Evolutionary conservation across 1,140 invertebrate genomes (phyloP).

Genomic region (Euwallacea similis): DNA sequence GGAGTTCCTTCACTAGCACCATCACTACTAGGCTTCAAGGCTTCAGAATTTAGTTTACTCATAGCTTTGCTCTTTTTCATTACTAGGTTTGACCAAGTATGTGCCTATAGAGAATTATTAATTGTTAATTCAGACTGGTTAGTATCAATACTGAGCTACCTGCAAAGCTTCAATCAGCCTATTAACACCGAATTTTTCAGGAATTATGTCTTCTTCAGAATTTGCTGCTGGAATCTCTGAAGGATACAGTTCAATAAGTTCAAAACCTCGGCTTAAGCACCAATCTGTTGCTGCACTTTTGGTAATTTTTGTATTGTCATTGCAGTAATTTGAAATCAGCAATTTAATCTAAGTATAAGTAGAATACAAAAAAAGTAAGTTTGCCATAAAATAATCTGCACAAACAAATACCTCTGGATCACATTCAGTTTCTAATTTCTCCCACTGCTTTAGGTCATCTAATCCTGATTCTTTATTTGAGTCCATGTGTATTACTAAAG

Average conservation of each 20-base stretch:
- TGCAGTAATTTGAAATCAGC: constrained; percentile 51
- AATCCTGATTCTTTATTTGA: constrained; percentile 49
- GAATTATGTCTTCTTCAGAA: constrained; percentile 63
- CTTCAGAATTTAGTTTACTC: too few species aligned
- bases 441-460: constrained; percentile 50
- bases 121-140: too few species aligned
- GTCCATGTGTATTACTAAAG: constrained; percentile 53
- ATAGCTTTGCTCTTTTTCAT: constrained; percentile 62
- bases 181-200: constrained; percentile 68
- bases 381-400: constrained; percentile 14
- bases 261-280: constrained; percentile 61
- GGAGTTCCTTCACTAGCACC: too few species aligned
- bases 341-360: constrained; percentile 39
- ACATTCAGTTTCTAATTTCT: constrained; percentile 46
- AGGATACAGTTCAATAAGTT: constrained; percentile 72
- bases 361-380: too few species aligned
- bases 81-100: constrained; percentile 74
- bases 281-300: constrained; percentile 48
- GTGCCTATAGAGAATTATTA: constrained; percentile 58
- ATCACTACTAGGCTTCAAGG: too few species aligned
- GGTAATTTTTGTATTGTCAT: constrained; percentile 48
- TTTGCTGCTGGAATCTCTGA: constrained; percentile 56
- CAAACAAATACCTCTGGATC: constrained; percentile 48
- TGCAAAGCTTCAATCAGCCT: constrained; percentile 72
- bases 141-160: background rate